These are phyloP conservation scores for Coreius guichenoti DNA, from an alignment of 2,797 vertebrate genomes.

Conservation along the genomic window DNA sequence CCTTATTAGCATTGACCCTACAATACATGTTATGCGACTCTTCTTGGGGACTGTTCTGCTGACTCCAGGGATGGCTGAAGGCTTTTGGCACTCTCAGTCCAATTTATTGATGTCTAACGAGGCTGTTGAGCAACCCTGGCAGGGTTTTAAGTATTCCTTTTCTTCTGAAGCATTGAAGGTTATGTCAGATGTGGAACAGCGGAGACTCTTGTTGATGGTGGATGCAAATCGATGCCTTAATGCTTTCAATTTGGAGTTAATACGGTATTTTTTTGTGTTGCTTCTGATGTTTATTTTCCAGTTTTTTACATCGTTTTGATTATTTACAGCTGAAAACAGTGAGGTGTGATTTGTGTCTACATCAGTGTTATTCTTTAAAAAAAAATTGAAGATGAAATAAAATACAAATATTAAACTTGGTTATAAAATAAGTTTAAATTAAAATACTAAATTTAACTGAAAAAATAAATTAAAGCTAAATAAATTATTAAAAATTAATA, in stretches of 20 bases:
- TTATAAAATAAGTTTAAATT: not conserved
- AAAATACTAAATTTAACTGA: not conserved
- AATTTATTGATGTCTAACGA: slow-evolving; percentile 60
- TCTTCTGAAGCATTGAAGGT: slow-evolving; percentile 58
- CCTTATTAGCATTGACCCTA: slow-evolving; percentile 67
- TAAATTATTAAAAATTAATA: not conserved
- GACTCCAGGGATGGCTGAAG: slow-evolving; percentile 62
- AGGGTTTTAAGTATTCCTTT: slow-evolving; percentile 48
- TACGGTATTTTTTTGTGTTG: slow-evolving; percentile 7
- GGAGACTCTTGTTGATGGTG: slow-evolving; percentile 21
- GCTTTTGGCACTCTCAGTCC: slow-evolving; percentile 53
- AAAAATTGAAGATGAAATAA: not conserved
- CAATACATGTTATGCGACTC: slow-evolving; percentile 58
- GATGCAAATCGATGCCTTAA: slow-evolving; percentile 19
- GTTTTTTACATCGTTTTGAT: not conserved
- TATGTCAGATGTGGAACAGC: slow-evolving; percentile 42
- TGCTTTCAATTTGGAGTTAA: not conserved
- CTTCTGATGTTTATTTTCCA: not conserved
- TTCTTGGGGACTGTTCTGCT: slow-evolving; percentile 57
- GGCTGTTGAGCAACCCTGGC: slow-evolving; percentile 53
- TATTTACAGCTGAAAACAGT: not conserved
- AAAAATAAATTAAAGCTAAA: not conserved
- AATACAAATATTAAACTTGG: not conserved
- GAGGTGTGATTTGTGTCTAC: not conserved
- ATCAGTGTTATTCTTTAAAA: not conserved